Evolutionary conservation across 2,797 vertebrate species (phyloP).

Genomic region (Sciurus carolinensis): DNA sequence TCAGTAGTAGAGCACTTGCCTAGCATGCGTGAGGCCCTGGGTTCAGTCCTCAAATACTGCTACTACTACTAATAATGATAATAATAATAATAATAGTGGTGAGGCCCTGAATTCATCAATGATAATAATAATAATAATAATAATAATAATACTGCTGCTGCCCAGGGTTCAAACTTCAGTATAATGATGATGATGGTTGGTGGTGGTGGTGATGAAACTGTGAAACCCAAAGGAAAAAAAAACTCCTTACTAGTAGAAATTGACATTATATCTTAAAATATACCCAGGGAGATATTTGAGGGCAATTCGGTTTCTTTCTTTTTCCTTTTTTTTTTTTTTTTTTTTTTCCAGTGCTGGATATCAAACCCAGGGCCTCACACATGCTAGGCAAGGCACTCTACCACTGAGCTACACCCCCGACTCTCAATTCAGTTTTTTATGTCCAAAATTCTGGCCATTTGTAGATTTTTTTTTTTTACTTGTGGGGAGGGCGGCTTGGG

Average conservation of each 20-base stretch:
- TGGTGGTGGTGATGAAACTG: background rate
- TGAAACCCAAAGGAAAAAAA: background rate
- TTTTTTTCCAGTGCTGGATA: background rate
- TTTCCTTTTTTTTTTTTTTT: rapidly evolving
- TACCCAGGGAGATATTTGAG: background rate
- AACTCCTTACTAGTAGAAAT: background rate
- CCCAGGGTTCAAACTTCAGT: no score
- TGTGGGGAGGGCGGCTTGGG: no score
- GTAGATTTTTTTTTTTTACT: no score
- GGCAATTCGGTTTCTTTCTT: background rate
- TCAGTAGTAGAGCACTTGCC: background rate
- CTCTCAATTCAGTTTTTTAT: background rate
- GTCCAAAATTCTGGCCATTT: background rate
- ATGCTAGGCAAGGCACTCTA: no score
- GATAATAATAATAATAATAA: background rate
- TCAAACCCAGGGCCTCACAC: background rate
- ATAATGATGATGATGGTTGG: no score
- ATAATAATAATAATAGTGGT: background rate
- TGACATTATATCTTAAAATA: conserved; percentile 56
- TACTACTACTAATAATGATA: no score
- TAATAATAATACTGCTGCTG: no score
- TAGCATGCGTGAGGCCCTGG: no score
- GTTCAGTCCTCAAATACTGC: background rate
- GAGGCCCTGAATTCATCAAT: no score
- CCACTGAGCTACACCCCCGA: background rate